A percentile compares a stretch with the other conserved stretches of the same genome.
These are phyloP conservation scores for Hormaphis cornu DNA, from an alignment of 1,140 invertebrate genomes.

Conservation along the genomic window DNA sequence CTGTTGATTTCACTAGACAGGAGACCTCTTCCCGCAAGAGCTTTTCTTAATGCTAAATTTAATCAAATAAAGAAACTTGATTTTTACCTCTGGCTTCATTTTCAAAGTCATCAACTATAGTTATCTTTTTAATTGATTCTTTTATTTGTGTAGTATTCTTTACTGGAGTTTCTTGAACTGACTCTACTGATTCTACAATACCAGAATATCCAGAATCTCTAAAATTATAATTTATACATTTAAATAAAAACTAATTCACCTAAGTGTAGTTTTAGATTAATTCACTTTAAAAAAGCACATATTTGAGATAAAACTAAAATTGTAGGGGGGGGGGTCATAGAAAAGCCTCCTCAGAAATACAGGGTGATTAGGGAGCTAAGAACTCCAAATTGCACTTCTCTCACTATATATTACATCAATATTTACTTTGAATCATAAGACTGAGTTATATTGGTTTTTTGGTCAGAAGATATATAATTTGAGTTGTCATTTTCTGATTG, in stretches of 20 bases:
- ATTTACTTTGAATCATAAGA: constrained; percentile 9
- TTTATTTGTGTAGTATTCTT: background rate
- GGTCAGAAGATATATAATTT: background rate
- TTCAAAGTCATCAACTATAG: background rate
- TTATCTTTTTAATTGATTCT: constrained; percentile 15
- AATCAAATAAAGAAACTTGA: too few species aligned
- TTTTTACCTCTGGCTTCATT: constrained; percentile 5
- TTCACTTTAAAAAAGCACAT: too few species aligned
- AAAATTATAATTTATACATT: background rate
- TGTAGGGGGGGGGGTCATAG: too few species aligned
- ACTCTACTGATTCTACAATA: background rate
- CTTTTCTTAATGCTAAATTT: too few species aligned
- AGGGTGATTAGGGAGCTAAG: too few species aligned
- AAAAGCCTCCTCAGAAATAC: too few species aligned
- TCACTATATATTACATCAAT: background rate
- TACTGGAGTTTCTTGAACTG: background rate
- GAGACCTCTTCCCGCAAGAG: too few species aligned
- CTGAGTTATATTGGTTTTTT: background rate
- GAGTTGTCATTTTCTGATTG: constrained; percentile 13
- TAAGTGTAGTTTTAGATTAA: too few species aligned
- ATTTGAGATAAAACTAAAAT: too few species aligned
- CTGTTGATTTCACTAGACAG: too few species aligned
- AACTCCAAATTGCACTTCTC: too few species aligned
- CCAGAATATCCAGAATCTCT: constrained; percentile 17
- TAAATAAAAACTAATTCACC: too few species aligned